Percentiles rank a stretch among this genome's conserved stretches.
Conservation (phyloP, 2,113 vertebrate genomes). For the Zosterops lateralis region DNA sequence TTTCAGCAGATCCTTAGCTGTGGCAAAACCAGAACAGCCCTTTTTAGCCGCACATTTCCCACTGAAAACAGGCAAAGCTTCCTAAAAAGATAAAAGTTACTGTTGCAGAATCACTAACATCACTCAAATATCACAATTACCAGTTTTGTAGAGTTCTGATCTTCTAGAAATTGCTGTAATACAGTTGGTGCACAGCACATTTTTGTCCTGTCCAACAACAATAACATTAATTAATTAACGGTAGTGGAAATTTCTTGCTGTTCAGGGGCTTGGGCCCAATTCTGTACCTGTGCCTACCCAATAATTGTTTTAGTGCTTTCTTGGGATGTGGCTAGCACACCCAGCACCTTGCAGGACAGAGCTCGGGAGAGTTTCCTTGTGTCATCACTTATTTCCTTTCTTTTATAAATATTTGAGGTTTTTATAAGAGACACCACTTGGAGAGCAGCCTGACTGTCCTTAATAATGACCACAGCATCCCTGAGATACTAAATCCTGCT, state of each 20-base stretch:
- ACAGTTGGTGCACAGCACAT: fast-evolving
- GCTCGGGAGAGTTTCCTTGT: neutral
- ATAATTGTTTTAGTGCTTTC: neutral
- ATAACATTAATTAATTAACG: neutral
- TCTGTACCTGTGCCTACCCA: neutral
- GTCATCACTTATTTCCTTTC: neutral
- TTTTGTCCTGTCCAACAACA: neutral
- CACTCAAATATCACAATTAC: neutral
- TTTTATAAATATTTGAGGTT: neutral
- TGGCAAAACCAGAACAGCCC: neutral
- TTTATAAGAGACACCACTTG: neutral
- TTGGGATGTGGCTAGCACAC: neutral
- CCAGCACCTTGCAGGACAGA: neutral
- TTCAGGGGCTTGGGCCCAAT: neutral
- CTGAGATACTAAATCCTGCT: neutral
- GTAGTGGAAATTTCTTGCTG: neutral
- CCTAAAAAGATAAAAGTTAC: neutral
- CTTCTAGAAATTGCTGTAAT: neutral
- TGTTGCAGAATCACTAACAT: neutral
- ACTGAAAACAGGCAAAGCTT: neutral
- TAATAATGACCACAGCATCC: neutral
- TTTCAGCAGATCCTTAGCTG: neutral
- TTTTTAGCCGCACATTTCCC: neutral
- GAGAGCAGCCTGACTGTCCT: neutral
- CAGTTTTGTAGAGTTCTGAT: neutral